Base-by-base conservation (phyloP, 2,113 vertebrate species). In the Coreoperca whiteheadi region DNA sequence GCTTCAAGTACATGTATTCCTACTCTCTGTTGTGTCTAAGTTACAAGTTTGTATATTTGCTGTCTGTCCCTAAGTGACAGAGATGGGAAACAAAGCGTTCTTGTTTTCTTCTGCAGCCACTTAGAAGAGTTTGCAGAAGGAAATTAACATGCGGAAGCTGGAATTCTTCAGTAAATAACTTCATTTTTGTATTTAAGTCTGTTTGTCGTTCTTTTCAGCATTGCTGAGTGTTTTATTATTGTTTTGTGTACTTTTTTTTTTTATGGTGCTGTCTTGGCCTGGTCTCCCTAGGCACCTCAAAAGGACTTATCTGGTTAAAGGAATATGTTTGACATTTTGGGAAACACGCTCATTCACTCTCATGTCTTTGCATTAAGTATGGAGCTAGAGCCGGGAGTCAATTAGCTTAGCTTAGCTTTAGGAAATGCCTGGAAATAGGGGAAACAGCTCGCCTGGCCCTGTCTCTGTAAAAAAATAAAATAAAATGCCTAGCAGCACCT, bases 1-100 rank as follows among this genome's bases (percentile, higher is more conserved):
- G 20, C 30, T 51, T 18, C 12, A 37, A 11, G 2, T 30, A 9
- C 18, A 8, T 0, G 41, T 78, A 63, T 28, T 74, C 16, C 48
- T 14, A 25, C 14, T 18, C 11, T 60, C 8, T 23, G n/a, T 39
- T n/a, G 5, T 70, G 48, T 71, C 23, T 57, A 43, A 79, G 65
- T 41, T 39, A 28, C 61, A 54, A 48, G 20, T 57, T 64, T 73
- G 50, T 81, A 59, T 25, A 37, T 50, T 39, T 60, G 78, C 56
- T 48, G 30, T 60, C 43, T 18, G 53, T 25, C 15, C 5, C 8
- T 54, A 20, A 66, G 16, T 0, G 3, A 32, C 3, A 32, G 43
- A 61, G 0, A 60, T 43, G 53, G 10, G 71, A 60, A 57, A 43
- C 34, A 57, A 28, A 63, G 37, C 37, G 23, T 46, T 7, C 4